Percentiles rank a stretch among this genome's conserved stretches.
These are phyloP conservation scores for Diuraphis noxia DNA, from an alignment of 1,140 invertebrate genomes.

Conservation along the genomic window DNA sequence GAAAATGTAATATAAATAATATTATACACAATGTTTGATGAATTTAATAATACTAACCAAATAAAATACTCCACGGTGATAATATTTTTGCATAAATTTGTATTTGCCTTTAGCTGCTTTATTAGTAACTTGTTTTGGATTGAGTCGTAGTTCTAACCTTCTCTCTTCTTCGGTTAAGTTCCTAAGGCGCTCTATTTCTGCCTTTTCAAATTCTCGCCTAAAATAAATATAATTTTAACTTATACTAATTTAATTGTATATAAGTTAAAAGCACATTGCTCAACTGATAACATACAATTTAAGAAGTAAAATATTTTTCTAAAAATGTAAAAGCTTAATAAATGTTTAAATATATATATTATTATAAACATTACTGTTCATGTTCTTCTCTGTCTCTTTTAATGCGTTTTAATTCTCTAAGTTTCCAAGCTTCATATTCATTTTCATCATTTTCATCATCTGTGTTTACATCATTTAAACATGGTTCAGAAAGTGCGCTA, in stretches of 20 bases:
- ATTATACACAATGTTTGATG: neutral
- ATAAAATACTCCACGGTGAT: constrained; percentile 98
- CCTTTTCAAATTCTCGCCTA: constrained; percentile 79
- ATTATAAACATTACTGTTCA: constrained; percentile 73
- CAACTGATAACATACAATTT: neutral
- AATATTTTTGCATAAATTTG: constrained; percentile 99
- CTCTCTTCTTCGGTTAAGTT: constrained; percentile 97
- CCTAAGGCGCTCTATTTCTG: constrained; percentile 88
- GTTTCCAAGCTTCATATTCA: constrained; percentile 97
- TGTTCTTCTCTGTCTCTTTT: constrained; percentile 94
- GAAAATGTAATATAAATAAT: neutral
- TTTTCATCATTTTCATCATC: constrained; percentile 98
- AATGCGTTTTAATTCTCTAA: constrained; percentile 92
- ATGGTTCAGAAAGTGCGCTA: constrained; percentile 63
- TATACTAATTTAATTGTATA: neutral
- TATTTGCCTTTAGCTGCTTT: constrained; percentile 98
- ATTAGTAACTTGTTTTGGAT: constrained; percentile 93
- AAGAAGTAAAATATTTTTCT: constrained; percentile 41
- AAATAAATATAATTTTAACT: constrained; percentile 47
- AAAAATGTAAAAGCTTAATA: neutral
- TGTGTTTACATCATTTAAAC: constrained; percentile 87
- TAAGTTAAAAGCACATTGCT: neutral
- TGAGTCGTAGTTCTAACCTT: constrained; percentile 82
- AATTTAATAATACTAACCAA: constrained; percentile 63
- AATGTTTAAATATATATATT: neutral